Percentiles rank a stretch among this genome's conserved stretches.
Conservation (phyloP, 2,113 vertebrate genomes). For the Crotalus helleri region DNA sequence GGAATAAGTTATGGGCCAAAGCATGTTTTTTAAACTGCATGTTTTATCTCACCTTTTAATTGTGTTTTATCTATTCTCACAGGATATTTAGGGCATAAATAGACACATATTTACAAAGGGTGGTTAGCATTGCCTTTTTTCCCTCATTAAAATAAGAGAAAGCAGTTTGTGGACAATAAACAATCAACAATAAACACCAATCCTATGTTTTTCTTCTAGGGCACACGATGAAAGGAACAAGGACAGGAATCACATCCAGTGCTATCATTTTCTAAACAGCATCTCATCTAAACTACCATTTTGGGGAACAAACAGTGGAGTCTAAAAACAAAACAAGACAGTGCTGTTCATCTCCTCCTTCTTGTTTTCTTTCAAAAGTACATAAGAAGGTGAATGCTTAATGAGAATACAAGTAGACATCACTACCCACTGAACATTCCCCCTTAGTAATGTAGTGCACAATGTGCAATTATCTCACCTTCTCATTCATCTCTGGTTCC, state of each 20-base stretch:
- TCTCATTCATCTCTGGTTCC: neutral
- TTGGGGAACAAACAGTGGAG: neutral
- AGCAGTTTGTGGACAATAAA: neutral
- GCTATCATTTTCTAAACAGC: neutral
- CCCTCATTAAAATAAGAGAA: neutral
- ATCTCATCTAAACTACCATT: neutral
- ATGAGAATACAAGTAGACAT: neutral
- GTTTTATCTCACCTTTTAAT: neutral
- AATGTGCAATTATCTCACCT: neutral
- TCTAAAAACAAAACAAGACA: neutral
- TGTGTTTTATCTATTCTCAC: neutral
- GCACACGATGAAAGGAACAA: neutral
- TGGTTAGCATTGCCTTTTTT: neutral
- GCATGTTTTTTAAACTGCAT: neutral
- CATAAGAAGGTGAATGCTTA: neutral
- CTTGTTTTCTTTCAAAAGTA: neutral
- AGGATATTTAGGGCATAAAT: neutral
- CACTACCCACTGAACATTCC: neutral
- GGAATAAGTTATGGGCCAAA: neutral
- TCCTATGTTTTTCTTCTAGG: neutral
- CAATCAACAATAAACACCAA: neutral
- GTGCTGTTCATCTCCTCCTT: neutral
- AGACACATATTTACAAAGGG: neutral
- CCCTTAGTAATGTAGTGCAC: neutral
- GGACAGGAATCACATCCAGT: neutral